These are phyloP conservation scores for Sphenopsis melanotis DNA, from an alignment of 2,797 vertebrate species.

Conservation along the genomic window DNA sequence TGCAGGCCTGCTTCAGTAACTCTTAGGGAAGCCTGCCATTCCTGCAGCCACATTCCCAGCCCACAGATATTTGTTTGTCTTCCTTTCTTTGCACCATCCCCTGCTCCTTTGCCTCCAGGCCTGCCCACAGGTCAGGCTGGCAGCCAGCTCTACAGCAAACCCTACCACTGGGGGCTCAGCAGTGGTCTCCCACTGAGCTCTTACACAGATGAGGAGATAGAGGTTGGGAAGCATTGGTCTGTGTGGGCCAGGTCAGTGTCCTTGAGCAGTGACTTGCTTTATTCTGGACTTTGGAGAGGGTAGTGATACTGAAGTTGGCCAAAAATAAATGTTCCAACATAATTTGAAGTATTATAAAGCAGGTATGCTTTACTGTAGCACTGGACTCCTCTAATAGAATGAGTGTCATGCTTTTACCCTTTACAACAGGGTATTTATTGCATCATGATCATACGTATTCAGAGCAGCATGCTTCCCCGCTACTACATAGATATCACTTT, in stretches of 20 bases:
- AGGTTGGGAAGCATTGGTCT: no score
- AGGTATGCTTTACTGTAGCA: not conserved
- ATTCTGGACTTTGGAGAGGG: not conserved
- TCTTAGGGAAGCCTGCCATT: not conserved
- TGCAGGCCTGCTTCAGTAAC: not conserved
- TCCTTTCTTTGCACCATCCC: not conserved
- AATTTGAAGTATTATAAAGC: not conserved
- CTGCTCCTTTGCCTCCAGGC: not conserved
- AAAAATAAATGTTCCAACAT: not conserved
- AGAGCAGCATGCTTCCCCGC: not conserved
- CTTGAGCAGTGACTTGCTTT: not conserved
- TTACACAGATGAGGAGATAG: accelerated
- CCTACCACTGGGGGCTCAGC: accelerated
- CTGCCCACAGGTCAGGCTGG: accelerated
- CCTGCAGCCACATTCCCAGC: not conserved
- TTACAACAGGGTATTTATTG: not conserved
- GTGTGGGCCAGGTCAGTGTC: not conserved
- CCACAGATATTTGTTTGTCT: not conserved
- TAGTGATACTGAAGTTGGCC: not conserved
- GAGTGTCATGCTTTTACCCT: not conserved
- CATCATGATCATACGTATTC: not conserved
- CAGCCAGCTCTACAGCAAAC: not conserved
- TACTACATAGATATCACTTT: not conserved
- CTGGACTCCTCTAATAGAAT: not conserved
- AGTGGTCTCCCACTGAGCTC: not conserved